Evolutionary conservation across 2,113 vertebrate genomes (phyloP).

Genomic region (Ochotona curzoniae): DNA sequence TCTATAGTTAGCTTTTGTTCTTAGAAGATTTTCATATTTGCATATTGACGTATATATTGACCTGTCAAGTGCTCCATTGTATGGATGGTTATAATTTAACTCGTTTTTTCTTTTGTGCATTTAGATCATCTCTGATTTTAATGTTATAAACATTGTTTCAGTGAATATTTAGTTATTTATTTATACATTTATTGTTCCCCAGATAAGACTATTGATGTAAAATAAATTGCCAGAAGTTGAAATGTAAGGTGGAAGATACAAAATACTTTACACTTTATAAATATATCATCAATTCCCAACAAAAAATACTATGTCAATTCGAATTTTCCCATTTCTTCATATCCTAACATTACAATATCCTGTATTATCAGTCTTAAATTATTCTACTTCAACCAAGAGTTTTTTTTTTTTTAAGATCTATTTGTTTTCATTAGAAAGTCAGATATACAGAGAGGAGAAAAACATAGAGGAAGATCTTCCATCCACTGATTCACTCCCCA

Average conservation of each 20-base stretch:
- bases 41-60: neutral
- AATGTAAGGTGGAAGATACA: neutral
- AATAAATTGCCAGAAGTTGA: constrained; percentile 1
- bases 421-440: too few relatives aligned
- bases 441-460: too few relatives aligned
- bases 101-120: neutral
- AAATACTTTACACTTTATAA: constrained; percentile 36
- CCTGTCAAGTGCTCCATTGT: neutral
- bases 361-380: neutral
- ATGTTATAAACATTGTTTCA: neutral
- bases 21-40: neutral
- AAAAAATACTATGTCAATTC: neutral
- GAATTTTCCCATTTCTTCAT: neutral
- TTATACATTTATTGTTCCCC: neutral
- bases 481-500: too few relatives aligned
- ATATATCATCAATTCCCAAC: neutral
- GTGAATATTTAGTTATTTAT: neutral
- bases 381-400: neutral
- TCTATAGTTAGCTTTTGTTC: constrained; percentile 16
- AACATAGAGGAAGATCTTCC: too few relatives aligned
- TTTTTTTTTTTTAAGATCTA: neutral
- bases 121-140: neutral
- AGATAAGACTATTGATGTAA: neutral
- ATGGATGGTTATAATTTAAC: neutral
- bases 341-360: neutral